A percentile compares a stretch with the other conserved stretches of the same genome.
Conservation (phyloP, 1,140 invertebrate genomes). For the Penaeus chinensis region DNA sequence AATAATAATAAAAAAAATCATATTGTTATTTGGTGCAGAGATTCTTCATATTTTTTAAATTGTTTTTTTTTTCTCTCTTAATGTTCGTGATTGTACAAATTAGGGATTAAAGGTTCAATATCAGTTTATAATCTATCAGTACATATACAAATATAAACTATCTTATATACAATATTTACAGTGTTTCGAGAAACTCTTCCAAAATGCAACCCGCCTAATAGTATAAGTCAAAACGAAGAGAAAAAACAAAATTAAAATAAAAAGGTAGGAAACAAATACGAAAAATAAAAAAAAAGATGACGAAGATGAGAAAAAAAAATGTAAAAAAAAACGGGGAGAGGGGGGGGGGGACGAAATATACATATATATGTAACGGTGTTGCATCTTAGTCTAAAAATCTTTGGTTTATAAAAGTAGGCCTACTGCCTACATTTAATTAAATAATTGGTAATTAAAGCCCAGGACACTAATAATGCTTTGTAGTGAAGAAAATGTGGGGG, state of each 20-base stretch:
- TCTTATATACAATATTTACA: constrained; percentile 62
- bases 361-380: too few relatives aligned
- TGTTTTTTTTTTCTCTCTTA: constrained; percentile 11
- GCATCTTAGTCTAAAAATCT: too few relatives aligned
- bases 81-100: constrained; percentile 57
- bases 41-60: background rate
- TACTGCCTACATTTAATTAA: too few relatives aligned
- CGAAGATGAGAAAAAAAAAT: too few relatives aligned
- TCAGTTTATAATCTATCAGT: constrained; percentile 55
- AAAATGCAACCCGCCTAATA: constrained; percentile 39
- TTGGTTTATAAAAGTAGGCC: too few relatives aligned
- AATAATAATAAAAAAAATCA: constrained; percentile 15
- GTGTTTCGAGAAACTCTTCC: constrained; percentile 36
- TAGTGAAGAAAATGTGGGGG: constrained; percentile 13
- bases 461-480: constrained; percentile 32
- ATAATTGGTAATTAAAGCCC: constrained; percentile 53
- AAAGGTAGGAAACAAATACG: too few relatives aligned
- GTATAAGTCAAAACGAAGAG: too few relatives aligned
- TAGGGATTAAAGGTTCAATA: constrained; percentile 46
- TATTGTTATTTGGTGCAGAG: constrained; percentile 59
- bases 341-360: too few relatives aligned
- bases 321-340: too few relatives aligned
- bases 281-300: too few relatives aligned
- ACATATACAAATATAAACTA: constrained; percentile 63
- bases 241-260: too few relatives aligned